phyloP scores from a whole-genome alignment of 2,888 invertebrate genomes.

The Polia nebulosa region DNA sequence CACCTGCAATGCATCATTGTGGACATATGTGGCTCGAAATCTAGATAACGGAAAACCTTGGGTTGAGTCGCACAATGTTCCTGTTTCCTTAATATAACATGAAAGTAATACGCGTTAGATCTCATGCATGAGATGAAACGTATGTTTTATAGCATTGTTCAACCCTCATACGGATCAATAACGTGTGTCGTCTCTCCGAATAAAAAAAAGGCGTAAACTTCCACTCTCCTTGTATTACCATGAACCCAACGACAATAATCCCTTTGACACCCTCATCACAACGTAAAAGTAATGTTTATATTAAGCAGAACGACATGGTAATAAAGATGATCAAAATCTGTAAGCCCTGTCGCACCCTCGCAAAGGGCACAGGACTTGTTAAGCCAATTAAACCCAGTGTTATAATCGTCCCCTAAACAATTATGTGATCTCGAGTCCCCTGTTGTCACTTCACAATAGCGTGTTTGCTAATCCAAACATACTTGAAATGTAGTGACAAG shows the following conservation, averaged over 20 bases:
- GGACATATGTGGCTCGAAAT: slow-evolving; percentile 54
- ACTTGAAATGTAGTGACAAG: slow-evolving; percentile 69
- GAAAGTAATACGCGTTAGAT: slow-evolving; percentile 43
- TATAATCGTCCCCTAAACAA: slow-evolving; percentile 86
- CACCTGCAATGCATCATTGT: slow-evolving; percentile 85
- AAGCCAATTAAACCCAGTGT: slow-evolving; percentile 86
- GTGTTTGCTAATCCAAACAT: slow-evolving; percentile 76
- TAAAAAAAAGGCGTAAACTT: slow-evolving; percentile 50
- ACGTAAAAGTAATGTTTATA: slow-evolving; percentile 60
- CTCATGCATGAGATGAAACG: slow-evolving; percentile 36
- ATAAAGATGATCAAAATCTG: slow-evolving; percentile 73
- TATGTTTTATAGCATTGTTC: slow-evolving; percentile 51
- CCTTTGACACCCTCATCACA: slow-evolving; percentile 40
- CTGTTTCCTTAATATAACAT: slow-evolving; percentile 22
- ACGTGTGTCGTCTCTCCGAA: slow-evolving; percentile 38
- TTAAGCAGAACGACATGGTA: slow-evolving; percentile 65
- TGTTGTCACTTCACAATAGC: slow-evolving; percentile 80
- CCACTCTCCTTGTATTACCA: slow-evolving; percentile 19
- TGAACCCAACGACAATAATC: slow-evolving; percentile 36
- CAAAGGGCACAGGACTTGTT: slow-evolving; percentile 84
- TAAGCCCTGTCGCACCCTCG: slow-evolving; percentile 74
- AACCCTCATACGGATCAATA: slow-evolving; percentile 61
- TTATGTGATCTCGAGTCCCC: slow-evolving; percentile 83
- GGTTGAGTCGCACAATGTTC: not conserved
- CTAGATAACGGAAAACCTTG: slow-evolving; percentile 26